Base-by-base conservation (phyloP, 37 sponge, comb jelly and placozoan genomes). In the Agelas oroides region DNA sequence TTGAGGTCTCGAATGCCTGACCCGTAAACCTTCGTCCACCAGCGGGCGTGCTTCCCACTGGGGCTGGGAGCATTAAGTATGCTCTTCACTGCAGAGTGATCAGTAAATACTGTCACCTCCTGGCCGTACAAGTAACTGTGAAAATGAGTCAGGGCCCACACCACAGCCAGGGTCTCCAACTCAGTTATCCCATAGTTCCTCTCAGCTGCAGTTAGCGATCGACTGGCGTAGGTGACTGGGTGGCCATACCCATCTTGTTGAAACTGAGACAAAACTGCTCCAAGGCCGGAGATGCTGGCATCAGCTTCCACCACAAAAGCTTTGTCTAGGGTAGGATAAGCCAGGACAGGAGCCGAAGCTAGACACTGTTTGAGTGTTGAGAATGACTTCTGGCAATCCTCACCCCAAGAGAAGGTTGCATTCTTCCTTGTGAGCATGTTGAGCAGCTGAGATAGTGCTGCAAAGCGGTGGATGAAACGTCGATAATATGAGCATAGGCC, bases 21-120 rank as follows among this genome's bases (percentile, higher is more conserved):
- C 38, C 71, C 71, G 35, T 79, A 70, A 34, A 82, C 74, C 75
- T 76, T 52, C 3, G 74, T 82, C 84, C 84, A 82, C 73, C 84
- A 82, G 19, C 84, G 39, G 40, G 84, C 73, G 46, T 82, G 84
- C 30, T 82, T 82, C 2, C 84, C 84, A 30, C 38, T 54, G 13
- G 34, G 88, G 39, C n/a, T n/a, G n/a, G n/a, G n/a, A n/a, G n/a
- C n/a, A n/a, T n/a, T n/a, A n/a, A n/a, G n/a, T n/a, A n/a, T n/a
- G n/a, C n/a, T n/a, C n/a, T n/a, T n/a, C n/a, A n/a, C n/a, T n/a
- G n/a, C n/a, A n/a, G n/a, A n/a, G n/a, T n/a, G n/a, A n/a, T n/a
- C n/a, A n/a, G n/a, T n/a, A n/a, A n/a, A n/a, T n/a, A n/a, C n/a
- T n/a, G n/a, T n/a, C n/a, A n/a, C n/a, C n/a, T n/a, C n/a, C n/a